phyloP scores from a whole-genome alignment of 2,888 invertebrate species.

The Amphipoea lucens region DNA sequence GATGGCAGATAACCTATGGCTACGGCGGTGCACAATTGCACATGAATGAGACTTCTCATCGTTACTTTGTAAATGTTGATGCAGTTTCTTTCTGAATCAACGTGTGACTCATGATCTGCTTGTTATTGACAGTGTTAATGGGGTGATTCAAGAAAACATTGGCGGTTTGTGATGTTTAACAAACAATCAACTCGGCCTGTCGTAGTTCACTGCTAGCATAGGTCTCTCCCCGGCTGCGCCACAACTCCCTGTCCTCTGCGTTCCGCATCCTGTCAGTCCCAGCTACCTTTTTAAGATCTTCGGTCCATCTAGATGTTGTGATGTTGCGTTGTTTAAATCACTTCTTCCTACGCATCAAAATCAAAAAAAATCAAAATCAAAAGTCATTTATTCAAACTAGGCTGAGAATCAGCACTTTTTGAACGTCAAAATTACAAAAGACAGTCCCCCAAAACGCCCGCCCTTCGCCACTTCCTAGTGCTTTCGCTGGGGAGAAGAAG shows the following conservation, averaged over 20 bases:
- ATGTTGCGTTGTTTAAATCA: background rate
- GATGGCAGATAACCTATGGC: slow-evolving; percentile 49
- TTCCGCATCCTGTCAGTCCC: background rate
- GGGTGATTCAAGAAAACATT: background rate
- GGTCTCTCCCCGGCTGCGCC: background rate
- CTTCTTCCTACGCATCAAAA: background rate
- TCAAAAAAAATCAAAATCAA: too few species aligned
- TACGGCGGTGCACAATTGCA: background rate
- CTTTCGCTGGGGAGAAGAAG: too few species aligned
- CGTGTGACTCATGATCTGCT: slow-evolving; percentile 12
- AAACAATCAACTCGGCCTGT: background rate
- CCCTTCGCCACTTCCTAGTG: too few species aligned
- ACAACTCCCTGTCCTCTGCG: background rate
- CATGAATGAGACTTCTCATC: slow-evolving; percentile 40
- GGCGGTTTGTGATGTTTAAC: background rate
- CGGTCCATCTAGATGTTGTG: background rate
- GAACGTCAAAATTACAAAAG: too few species aligned
- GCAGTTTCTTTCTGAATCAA: slow-evolving; percentile 27
- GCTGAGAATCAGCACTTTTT: too few species aligned
- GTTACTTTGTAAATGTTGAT: slow-evolving; percentile 49
- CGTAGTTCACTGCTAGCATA: background rate
- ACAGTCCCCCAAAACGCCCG: too few species aligned
- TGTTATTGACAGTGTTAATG: background rate
- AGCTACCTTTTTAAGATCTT: background rate
- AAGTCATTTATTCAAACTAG: too few species aligned